These are phyloP conservation scores for Pogonocichla stellata DNA, from an alignment of 2,113 vertebrate species.

Conservation along the genomic window DNA sequence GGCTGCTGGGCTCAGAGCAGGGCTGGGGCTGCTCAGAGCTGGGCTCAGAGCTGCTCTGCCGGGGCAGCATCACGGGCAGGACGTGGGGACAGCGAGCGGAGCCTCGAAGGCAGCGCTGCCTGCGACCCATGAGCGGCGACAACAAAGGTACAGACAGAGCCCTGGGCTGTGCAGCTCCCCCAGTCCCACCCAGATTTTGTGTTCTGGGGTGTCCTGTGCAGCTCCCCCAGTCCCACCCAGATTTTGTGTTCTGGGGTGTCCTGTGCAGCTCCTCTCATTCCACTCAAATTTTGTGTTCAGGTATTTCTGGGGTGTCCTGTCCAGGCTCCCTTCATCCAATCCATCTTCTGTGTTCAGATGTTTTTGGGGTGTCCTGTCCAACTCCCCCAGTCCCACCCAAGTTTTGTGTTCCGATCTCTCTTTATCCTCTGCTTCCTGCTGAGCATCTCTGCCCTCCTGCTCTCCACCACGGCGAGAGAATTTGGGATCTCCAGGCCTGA, in stretches of 20 bases:
- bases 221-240: too few species aligned
- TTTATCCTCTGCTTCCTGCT: background rate
- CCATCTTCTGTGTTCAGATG: too few species aligned
- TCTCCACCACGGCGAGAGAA: rapidly evolving
- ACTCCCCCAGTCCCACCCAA: too few species aligned
- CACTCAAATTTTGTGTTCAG: background rate
- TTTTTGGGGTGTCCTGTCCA: too few species aligned
- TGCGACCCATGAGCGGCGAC: background rate
- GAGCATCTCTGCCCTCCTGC: rapidly evolving
- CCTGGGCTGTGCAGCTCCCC: too few species aligned
- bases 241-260: background rate
- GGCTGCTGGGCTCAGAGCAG: background rate
- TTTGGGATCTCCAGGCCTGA: background rate
- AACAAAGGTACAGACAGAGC: background rate
- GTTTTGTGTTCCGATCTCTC: background rate
- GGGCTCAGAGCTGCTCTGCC: background rate
- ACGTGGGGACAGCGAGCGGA: background rate
- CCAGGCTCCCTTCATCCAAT: too few species aligned
- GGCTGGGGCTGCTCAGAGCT: background rate
- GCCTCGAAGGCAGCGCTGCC: background rate
- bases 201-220: too few species aligned
- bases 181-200: too few species aligned
- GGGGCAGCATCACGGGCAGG: background rate
- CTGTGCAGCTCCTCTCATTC: background rate
- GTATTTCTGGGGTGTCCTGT: background rate